Evolutionary conservation across 2,113 vertebrate species (phyloP).

Genomic region (Loxodonta africana): DNA sequence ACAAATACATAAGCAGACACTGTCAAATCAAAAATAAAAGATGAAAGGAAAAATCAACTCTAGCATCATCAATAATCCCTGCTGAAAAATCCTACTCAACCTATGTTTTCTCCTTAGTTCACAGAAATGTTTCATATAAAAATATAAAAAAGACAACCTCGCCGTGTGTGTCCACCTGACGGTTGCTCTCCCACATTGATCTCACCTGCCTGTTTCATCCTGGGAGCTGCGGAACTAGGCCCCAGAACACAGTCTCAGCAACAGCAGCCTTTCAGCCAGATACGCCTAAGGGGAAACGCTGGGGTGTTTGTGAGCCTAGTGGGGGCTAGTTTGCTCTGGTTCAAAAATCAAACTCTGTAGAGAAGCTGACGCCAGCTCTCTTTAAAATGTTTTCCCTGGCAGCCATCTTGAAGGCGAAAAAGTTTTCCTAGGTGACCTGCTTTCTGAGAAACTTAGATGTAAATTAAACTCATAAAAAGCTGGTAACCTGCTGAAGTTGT

Average conservation of each 20-base stretch:
- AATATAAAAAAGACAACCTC: slow-evolving; percentile 82
- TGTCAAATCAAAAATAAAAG: slow-evolving; percentile 82
- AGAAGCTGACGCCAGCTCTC: slow-evolving; percentile 77
- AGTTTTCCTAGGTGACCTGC: not conserved
- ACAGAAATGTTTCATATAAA: slow-evolving; percentile 85
- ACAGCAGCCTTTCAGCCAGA: slow-evolving; percentile 78
- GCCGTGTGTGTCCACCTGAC: slow-evolving; percentile 74
- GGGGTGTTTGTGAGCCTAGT: slow-evolving; percentile 79
- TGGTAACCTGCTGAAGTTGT: not conserved
- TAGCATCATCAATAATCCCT: slow-evolving; percentile 71
- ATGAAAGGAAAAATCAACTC: slow-evolving; percentile 80
- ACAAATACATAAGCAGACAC: slow-evolving; percentile 77
- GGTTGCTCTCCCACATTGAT: slow-evolving; percentile 74
- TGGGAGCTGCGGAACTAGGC: slow-evolving; percentile 75
- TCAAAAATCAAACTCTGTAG: slow-evolving; percentile 75
- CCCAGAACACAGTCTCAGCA: slow-evolving; percentile 66
- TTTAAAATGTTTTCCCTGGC: slow-evolving; percentile 61
- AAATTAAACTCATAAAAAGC: not conserved
- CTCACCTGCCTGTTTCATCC: slow-evolving; percentile 84
- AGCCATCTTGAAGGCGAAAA: slow-evolving; percentile 38
- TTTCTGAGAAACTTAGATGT: slow-evolving; percentile 21
- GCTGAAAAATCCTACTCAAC: slow-evolving; percentile 61
- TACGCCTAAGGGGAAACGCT: slow-evolving; percentile 76
- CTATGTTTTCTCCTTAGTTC: slow-evolving; percentile 74
- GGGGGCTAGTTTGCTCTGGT: slow-evolving; percentile 72